These are phyloP conservation scores for Lordiphosa andalusiaca DNA, from an alignment of 2,888 invertebrate genomes.

Conservation along the genomic window DNA sequence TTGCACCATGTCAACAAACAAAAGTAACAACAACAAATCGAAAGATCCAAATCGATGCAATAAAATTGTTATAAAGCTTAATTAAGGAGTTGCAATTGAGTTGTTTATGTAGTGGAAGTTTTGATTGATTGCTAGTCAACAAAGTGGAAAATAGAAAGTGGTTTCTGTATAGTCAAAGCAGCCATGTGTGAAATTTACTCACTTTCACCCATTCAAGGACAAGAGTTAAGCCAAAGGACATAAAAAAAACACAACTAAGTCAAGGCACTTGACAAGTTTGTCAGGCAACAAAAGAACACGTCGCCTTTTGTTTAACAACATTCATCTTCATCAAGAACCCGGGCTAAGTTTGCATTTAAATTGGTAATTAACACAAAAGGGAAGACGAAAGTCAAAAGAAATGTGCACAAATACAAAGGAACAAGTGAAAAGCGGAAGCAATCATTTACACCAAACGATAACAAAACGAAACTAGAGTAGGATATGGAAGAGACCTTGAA, in stretches of 20 bases:
- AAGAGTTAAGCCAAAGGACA: too few relatives aligned
- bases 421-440: slow-evolving; percentile 54
- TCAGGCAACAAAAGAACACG: slow-evolving; percentile 49
- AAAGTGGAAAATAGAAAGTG: slow-evolving; percentile 53
- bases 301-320: slow-evolving; percentile 39
- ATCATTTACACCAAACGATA: slow-evolving; percentile 66
- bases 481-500: slow-evolving; percentile 2
- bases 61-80: slow-evolving; percentile 67
- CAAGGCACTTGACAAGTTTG: slow-evolving; percentile 49
- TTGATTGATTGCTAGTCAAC: slow-evolving; percentile 62
- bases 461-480: slow-evolving; percentile 34
- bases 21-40: slow-evolving; percentile 1
- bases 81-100: slow-evolving; percentile 62
- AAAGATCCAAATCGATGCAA: slow-evolving; percentile 53
- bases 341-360: slow-evolving; percentile 74
- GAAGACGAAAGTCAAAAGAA: slow-evolving; percentile 37
- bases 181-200: not conserved
- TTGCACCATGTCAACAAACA: slow-evolving; percentile 42
- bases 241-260: not conserved
- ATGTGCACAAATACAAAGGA: slow-evolving; percentile 48
- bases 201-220: not conserved
- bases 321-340: slow-evolving; percentile 65
- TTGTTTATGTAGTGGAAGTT: slow-evolving; percentile 59
- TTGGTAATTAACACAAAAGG: slow-evolving; percentile 73
- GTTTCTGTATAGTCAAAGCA: not conserved